phyloP scores from a whole-genome alignment of 2,113 vertebrate species.

The Ornithorhynchus anatinus region DNA sequence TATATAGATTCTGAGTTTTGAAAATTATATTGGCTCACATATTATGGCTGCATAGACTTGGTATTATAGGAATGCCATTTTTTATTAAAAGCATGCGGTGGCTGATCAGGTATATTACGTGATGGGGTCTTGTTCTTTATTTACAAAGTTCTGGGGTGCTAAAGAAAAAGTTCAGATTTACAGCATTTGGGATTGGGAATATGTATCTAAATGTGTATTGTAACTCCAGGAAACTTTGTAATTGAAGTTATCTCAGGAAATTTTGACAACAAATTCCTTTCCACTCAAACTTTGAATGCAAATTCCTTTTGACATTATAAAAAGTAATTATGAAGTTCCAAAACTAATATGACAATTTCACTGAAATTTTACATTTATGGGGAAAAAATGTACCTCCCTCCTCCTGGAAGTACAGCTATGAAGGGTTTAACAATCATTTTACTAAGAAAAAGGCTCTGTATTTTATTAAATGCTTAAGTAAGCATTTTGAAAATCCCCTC shows the following conservation, averaged over 20 bases:
- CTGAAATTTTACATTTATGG: constrained; percentile 27
- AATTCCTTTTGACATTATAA: neutral
- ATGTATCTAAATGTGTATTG: constrained; percentile 28
- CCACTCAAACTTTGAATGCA: constrained; percentile 4
- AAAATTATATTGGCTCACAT: neutral
- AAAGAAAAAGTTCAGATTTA: constrained; percentile 41
- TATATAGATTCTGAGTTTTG: neutral
- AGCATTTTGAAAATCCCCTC: no score
- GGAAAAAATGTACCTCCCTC: constrained; percentile 4
- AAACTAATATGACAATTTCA: constrained; percentile 28
- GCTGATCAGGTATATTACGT: neutral
- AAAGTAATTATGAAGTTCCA: constrained; percentile 37
- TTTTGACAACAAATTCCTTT: constrained; percentile 26
- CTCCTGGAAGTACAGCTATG: neutral
- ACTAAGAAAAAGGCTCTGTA: neutral
- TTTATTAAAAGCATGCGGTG: neutral
- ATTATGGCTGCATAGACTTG: neutral
- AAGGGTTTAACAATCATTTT: neutral
- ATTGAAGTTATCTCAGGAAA: neutral
- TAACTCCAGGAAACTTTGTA: neutral
- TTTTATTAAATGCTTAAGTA: neutral
- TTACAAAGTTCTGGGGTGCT: neutral
- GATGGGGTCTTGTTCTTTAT: neutral
- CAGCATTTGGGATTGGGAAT: neutral
- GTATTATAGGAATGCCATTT: neutral